phyloP scores from a whole-genome alignment of 2,888 invertebrate genomes.

The Polyommatus icarus region DNA sequence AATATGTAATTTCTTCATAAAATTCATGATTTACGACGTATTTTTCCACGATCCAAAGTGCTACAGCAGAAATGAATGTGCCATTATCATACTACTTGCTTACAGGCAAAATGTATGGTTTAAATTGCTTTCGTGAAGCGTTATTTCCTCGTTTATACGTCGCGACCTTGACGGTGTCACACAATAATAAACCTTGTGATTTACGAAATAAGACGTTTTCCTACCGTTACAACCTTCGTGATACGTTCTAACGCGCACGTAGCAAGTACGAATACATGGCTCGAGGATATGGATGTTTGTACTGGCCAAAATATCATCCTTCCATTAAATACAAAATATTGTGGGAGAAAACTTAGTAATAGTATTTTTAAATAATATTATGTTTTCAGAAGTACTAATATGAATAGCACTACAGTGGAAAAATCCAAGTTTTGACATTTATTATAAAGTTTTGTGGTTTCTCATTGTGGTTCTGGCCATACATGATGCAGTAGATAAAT shows the following conservation, averaged over 20 bases:
- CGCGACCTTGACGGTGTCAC: not conserved
- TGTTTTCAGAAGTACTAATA: no score
- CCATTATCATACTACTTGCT: not conserved
- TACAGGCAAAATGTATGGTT: not conserved
- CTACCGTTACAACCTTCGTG: slow-evolving; percentile 33
- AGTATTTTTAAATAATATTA: no score
- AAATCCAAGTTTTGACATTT: no score
- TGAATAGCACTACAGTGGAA: no score
- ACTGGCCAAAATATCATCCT: not conserved
- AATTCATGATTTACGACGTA: no score
- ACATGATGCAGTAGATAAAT: not conserved
- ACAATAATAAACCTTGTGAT: not conserved
- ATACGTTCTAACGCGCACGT: slow-evolving; percentile 17
- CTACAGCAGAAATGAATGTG: not conserved
- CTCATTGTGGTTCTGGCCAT: no score
- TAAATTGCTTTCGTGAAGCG: not conserved
- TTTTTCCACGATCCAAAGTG: not conserved
- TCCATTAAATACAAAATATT: not conserved
- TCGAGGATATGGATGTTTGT: not conserved
- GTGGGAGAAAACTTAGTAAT: not conserved
- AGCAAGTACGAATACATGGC: not conserved
- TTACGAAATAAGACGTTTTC: slow-evolving; percentile 26
- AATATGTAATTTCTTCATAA: no score
- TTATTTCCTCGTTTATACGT: not conserved
- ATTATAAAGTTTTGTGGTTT: not conserved